Percentiles rank a stretch among this genome's conserved stretches.
phyloP scores from a whole-genome alignment of 2,113 vertebrate genomes.

The Zapus hudsonius region DNA sequence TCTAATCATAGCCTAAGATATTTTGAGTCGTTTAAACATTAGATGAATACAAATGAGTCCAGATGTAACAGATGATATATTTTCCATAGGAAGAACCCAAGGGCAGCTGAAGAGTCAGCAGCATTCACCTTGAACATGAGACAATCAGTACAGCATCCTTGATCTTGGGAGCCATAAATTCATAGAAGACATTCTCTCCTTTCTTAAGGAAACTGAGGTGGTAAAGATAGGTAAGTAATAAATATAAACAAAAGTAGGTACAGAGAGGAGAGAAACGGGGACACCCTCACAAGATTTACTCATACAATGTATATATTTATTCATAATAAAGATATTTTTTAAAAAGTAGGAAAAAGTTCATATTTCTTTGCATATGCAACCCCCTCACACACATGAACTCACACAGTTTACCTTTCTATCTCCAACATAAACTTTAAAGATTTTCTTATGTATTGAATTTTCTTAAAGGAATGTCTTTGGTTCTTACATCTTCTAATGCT shows the following conservation, averaged over 20 bases:
- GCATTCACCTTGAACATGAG: not conserved
- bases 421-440: not conserved
- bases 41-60: not conserved
- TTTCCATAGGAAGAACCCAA: constrained; percentile 26
- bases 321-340: no score
- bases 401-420: not conserved
- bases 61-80: not conserved
- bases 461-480: not conserved
- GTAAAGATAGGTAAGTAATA: not conserved
- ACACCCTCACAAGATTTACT: no score
- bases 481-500: no score
- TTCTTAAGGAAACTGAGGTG: not conserved
- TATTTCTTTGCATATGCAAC: not conserved
- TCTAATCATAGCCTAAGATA: not conserved
- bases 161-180: not conserved
- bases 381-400: not conserved
- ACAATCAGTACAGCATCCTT: not conserved
- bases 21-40: constrained; percentile 37
- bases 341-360: no score
- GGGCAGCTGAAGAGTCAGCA: not conserved
- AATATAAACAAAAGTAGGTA: not conserved
- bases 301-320: no score
- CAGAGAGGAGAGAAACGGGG: no score
- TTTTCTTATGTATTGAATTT: not conserved
- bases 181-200: not conserved